Base-by-base conservation (phyloP, 2,797 vertebrate genomes). In the Holocentrus rufus region DNA sequence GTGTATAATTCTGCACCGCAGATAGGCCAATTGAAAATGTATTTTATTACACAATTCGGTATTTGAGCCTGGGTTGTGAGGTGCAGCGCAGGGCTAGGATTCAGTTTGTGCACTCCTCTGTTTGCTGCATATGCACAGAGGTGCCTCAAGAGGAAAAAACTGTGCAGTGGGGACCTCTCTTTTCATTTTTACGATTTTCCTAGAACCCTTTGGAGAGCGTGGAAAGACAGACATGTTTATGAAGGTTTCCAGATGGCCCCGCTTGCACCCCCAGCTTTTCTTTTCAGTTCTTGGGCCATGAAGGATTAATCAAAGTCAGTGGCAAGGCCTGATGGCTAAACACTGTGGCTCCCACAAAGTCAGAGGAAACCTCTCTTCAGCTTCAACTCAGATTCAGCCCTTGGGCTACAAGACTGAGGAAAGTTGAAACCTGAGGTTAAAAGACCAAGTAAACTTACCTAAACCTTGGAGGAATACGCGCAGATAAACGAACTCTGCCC, bases 151-250 rank as follows among this genome's bases (percentile, higher is more conserved):
- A 90, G 87, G 79, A 85, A 81, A 85, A 89, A 92, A 83, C 70
- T 22, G 80, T 87, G 87, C 91, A 90, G 84, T 72, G 79, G 92
- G 89, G 91, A 93, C 91, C 91, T 92, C 91, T 93, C 87, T 88
- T 93, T 94, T 94, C 90, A 92, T 92, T 94, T 94, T 95, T 93
- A 94, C 88, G 89, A 93, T 93, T 94, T 94, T 94, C 91, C 90
- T 93, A 93, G 92, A 94, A 94, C 90, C 90, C 92, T 92, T 94
- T 93, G 87, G 93, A 93, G 91, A 93, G 91, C 82, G 85, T 89
- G 87, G 92, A 94, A 93, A 94, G 93, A 94, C 90, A 91, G 91
- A 90, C 93, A 94, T 94, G 94, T 95, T 95, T 94, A 93, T 94
- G 92, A 94, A 93, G 90, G 85, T 91, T 94, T 95, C 93, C 94